Evolutionary conservation across 2,797 vertebrate genomes (phyloP).

Genomic region (Denticeps clupeoides): DNA sequence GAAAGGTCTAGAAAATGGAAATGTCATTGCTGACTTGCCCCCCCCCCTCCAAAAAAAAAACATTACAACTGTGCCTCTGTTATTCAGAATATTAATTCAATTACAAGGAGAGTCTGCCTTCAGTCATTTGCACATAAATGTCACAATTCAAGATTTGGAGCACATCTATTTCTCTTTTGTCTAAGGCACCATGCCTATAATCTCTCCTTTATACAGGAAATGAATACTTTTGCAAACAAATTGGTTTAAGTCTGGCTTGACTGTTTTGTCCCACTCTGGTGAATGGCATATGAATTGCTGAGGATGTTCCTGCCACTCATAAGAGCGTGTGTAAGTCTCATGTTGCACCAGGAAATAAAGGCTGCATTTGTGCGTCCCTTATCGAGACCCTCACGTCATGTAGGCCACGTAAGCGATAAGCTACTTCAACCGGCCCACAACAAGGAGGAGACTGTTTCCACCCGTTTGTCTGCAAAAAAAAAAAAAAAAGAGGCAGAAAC

Average conservation of each 20-base stretch:
- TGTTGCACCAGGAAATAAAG: constrained; percentile 38
- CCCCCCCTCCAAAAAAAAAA: too few species aligned
- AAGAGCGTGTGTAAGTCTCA: constrained; percentile 26
- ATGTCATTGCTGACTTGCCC: too few species aligned
- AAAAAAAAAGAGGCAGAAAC: too few species aligned
- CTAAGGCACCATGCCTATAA: too few species aligned
- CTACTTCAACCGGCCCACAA: constrained; percentile 19
- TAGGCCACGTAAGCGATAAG: constrained; percentile 38
- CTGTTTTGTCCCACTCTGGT: constrained; percentile 1
- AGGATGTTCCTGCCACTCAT: constrained; percentile 43
- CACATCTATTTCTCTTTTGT: too few species aligned
- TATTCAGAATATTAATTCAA: too few species aligned
- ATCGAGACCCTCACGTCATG: constrained; percentile 33
- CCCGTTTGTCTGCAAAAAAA: constrained; percentile 12
- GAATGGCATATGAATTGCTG: constrained; percentile 29
- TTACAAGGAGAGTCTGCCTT: too few species aligned
- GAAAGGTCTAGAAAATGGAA: too few species aligned
- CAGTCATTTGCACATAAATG: too few species aligned
- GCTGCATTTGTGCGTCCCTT: constrained; percentile 32
- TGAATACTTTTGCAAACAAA: not conserved
- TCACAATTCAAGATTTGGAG: too few species aligned
- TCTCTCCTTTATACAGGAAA: not conserved
- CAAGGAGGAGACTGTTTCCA: constrained; percentile 36
- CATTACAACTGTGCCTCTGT: too few species aligned
- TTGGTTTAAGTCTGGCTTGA: constrained; percentile 1